Evolutionary conservation across 2,113 vertebrate genomes (phyloP).

Genomic region (Dolichallabes microphthalmus): DNA sequence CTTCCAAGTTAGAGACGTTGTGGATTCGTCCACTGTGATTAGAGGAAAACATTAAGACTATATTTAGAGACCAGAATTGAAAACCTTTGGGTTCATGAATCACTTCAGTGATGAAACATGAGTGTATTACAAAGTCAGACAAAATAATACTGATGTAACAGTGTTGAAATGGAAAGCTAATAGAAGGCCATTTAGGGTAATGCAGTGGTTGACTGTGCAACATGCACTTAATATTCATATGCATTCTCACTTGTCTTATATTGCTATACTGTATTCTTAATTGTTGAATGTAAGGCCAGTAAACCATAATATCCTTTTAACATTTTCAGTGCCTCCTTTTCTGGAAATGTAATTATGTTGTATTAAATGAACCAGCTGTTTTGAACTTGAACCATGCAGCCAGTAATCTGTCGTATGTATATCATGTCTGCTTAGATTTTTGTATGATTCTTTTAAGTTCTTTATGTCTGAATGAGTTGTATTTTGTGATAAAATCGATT

Average conservation of each 20-base stretch:
- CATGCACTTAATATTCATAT: neutral
- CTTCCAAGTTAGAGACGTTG: neutral
- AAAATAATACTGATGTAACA: neutral
- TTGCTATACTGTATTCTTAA: neutral
- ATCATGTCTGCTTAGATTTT: constrained; percentile 4
- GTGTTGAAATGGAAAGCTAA: neutral
- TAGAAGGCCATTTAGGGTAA: neutral
- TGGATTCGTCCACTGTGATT: neutral
- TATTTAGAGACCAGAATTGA: constrained; percentile 4
- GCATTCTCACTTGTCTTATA: neutral
- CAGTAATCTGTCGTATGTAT: constrained; percentile 24
- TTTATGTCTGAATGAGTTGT: constrained; percentile 16
- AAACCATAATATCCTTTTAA: neutral
- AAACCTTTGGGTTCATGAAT: neutral
- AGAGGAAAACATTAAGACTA: neutral
- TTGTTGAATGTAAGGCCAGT: constrained; percentile 12
- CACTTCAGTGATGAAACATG: neutral
- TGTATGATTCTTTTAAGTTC: neutral
- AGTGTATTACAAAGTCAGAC: neutral
- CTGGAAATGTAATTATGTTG: constrained; percentile 9
- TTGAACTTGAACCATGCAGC: constrained; percentile 11
- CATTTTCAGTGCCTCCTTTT: neutral
- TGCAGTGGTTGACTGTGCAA: neutral
- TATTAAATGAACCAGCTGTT: constrained; percentile 10
- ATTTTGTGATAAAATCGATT: constrained; percentile 48